Conservation (phyloP, 2,888 invertebrate species). For the Callinectes sapidus region DNA sequence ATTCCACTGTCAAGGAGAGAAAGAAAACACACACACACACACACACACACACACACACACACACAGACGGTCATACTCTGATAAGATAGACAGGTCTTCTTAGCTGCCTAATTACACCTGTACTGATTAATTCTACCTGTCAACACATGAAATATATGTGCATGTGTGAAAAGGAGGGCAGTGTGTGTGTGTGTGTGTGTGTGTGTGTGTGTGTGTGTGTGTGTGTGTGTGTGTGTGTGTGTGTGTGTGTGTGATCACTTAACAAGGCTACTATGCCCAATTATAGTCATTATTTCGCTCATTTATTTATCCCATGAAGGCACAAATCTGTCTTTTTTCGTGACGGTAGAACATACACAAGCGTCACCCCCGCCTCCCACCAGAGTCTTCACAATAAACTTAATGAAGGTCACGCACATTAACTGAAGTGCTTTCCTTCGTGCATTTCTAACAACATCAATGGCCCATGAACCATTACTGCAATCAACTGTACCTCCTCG, state of each 20-base stretch:
- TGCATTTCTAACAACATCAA: neutral
- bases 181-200: slow-evolving; percentile 36
- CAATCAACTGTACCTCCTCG: neutral
- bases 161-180: neutral
- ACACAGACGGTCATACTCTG: neutral
- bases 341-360: neutral
- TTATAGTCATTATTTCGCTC: neutral
- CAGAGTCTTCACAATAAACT: neutral
- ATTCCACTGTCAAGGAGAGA: neutral
- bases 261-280: neutral
- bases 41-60: neutral
- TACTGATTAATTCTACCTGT: neutral
- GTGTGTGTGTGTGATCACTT: neutral
- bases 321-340: neutral
- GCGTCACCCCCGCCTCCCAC: neutral
- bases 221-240: slow-evolving; percentile 25
- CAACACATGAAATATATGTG: neutral
- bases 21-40: neutral
- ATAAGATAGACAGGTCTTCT: neutral
- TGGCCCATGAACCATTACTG: neutral
- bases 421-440: neutral
- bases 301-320: neutral
- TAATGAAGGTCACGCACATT: neutral
- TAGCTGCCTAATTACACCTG: neutral
- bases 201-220: slow-evolving; percentile 35